Percentiles rank a stretch among this genome's conserved stretches.
These are phyloP conservation scores for Pitta sordida DNA, from an alignment of 2,113 vertebrate genomes.

Conservation along the genomic window DNA sequence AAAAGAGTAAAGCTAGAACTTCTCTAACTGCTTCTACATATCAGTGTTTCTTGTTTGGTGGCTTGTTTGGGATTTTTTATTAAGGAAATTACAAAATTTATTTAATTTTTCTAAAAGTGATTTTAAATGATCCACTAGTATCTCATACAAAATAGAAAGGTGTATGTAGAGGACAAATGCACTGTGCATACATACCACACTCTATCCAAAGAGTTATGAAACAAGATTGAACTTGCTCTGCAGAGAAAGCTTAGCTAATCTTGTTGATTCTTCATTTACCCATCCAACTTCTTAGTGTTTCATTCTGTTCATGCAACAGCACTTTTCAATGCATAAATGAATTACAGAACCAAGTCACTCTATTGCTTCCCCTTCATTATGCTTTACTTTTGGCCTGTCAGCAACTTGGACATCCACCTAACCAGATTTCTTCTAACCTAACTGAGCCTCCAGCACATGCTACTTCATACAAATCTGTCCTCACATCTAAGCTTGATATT, in stretches of 20 bases:
- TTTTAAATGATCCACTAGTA: neutral
- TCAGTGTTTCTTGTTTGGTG: neutral
- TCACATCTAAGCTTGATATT: slow-evolving; percentile 12
- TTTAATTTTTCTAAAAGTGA: neutral
- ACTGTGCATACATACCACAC: neutral
- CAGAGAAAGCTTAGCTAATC: neutral
- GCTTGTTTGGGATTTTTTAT: neutral
- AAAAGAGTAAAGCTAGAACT: no score
- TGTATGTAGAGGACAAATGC: neutral
- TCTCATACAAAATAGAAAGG: neutral
- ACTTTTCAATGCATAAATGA: neutral
- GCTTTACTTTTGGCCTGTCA: neutral
- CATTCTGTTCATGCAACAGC: neutral
- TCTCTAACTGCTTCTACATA: neutral
- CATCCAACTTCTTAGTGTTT: neutral
- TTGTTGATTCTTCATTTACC: neutral
- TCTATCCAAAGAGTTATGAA: neutral
- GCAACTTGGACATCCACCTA: neutral
- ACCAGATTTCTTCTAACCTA: neutral
- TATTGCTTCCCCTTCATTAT: neutral
- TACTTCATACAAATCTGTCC: slow-evolving; percentile 21
- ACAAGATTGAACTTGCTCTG: neutral
- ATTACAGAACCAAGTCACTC: neutral
- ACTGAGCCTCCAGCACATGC: neutral
- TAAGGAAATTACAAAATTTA: neutral